Evolutionary conservation across 2,113 vertebrate species (phyloP), one percentile per base, ranked within the genome.

Genomic region (Galbula dea): DNA sequence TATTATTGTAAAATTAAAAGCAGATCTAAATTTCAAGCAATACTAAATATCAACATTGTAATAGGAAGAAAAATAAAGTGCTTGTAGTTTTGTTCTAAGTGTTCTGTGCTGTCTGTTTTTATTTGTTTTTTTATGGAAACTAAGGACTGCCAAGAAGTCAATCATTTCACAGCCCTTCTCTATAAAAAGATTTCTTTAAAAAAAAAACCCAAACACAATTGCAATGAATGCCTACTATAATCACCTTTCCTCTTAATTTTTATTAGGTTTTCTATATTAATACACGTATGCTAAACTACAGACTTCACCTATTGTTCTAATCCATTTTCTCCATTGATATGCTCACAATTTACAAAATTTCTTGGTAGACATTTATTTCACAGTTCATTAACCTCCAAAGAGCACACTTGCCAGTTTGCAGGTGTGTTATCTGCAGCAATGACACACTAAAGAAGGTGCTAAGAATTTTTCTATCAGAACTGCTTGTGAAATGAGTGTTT

Each of bases 11-110:
- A 97, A 97, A 97, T 97, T 93, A 94, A 97, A 97, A 97, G 90
- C 96, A 98, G 95, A 89, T 95, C 96, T 97, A 95, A 72, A 86
- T 94, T 96, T 93, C 93, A 94, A 96, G 96, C 61, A 91, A 94
- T 86, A 96, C 79, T 92, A 78, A 94, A 96, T 95, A 97, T 92
- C 95, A 96, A 86, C 96, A 94, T 72, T 91, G 90, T 83, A 97
- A 96, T 4, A 96, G 90, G 97, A 97, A 97, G 92, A 91, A 97
- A 97, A 97, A 96, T 89, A 97, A 97, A 94, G 88, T 36, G 9
- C 86, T 96, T 96, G 89, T 92, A 82, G 86, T 96, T 97, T 95
- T 93, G 57, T 88, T 97, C 96, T 93, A 97, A 97, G 92, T 94
- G 97, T 96, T 97, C 78, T 93, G 39, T 83, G 86, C 88, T 95